Conservation (phyloP, 2,888 invertebrate species). For the Pteria penguin region DNA sequence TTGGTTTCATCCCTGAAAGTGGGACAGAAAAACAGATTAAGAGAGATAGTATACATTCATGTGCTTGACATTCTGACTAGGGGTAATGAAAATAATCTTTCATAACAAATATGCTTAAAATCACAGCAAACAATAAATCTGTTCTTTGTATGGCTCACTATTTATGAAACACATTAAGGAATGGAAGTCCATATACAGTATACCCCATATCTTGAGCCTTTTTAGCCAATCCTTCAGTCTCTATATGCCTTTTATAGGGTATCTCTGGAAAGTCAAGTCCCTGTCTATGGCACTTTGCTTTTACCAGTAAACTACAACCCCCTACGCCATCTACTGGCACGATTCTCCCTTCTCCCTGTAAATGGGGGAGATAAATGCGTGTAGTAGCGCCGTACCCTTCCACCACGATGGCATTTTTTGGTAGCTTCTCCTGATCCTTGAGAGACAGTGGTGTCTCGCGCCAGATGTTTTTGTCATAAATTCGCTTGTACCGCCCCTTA, state of each 20-base stretch:
- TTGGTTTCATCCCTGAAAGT: no score
- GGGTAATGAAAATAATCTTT: not conserved
- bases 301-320: slow-evolving; percentile 71
- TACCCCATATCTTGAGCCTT: slow-evolving; percentile 71
- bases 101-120: no score
- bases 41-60: no score
- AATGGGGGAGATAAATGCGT: slow-evolving; percentile 67
- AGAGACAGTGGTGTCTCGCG: slow-evolving; percentile 69
- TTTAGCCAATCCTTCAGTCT: slow-evolving; percentile 76
- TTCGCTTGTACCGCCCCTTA: slow-evolving; percentile 46
- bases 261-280: slow-evolving; percentile 74
- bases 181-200: slow-evolving; percentile 71
- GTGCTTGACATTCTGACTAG: not conserved
- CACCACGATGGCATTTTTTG: slow-evolving; percentile 62
- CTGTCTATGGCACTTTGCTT: slow-evolving; percentile 65
- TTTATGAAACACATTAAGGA: slow-evolving; percentile 67
- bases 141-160: slow-evolving; percentile 1
- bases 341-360: slow-evolving; percentile 68
- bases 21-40: no score
- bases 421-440: slow-evolving; percentile 53
- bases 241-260: slow-evolving; percentile 71
- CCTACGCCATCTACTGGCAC: slow-evolving; percentile 77
- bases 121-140: no score
- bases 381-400: slow-evolving; percentile 70
- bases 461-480: slow-evolving; percentile 76